A percentile compares a stretch with the other conserved stretches of the same genome.
Evolutionary conservation across 2,797 vertebrate genomes (phyloP).

Genomic region (Rhynchonycteris naso): DNA sequence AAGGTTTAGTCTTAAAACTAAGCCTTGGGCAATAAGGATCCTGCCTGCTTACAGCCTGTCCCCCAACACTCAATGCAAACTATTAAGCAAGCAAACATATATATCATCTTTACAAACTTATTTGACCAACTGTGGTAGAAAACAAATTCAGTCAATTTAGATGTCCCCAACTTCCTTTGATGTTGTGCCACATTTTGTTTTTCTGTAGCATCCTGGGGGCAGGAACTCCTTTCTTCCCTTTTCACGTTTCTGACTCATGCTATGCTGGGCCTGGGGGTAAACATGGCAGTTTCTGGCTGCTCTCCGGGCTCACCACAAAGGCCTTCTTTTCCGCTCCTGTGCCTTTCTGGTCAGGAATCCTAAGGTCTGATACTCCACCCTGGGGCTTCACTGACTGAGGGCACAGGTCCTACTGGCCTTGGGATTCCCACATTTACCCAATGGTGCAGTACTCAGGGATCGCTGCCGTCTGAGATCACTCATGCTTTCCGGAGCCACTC

Average conservation of each 20-base stretch:
- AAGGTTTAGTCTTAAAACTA: too few species aligned
- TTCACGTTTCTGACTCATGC: fast-evolving
- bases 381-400: not conserved
- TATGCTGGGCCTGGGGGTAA: not conserved
- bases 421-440: not conserved
- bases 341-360: not conserved
- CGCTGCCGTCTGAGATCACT: not conserved
- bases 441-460: fast-evolving
- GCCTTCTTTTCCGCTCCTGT: not conserved
- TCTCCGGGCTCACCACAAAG: too few species aligned
- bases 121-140: too few species aligned
- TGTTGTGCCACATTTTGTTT: not conserved
- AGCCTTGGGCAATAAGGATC: too few species aligned
- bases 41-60: too few species aligned
- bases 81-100: too few species aligned
- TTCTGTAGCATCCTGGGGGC: not conserved
- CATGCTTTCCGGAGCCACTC: not conserved
- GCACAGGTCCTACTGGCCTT: not conserved
- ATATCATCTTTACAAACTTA: too few species aligned
- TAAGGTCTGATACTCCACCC: not conserved
- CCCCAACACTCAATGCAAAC: too few species aligned
- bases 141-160: not conserved
- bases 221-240: not conserved
- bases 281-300: not conserved
- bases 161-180: not conserved